These are phyloP conservation scores for Clanis bilineata DNA, from an alignment of 2,888 invertebrate species.

Conservation along the genomic window DNA sequence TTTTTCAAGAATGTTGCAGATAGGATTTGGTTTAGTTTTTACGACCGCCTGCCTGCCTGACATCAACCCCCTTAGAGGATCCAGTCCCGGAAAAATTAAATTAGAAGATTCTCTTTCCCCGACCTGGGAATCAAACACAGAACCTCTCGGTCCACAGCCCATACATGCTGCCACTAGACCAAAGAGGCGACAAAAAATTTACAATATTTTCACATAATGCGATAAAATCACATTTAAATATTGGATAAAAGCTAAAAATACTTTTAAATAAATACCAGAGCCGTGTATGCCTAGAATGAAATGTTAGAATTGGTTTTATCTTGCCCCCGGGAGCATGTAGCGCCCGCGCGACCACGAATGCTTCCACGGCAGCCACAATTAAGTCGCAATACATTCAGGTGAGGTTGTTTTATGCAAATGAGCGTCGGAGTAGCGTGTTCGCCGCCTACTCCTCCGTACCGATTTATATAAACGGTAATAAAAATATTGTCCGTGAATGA, in stretches of 20 bases:
- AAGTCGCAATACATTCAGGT: constrained; percentile 77
- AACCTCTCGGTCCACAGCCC: too few relatives aligned
- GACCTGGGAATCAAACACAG: too few relatives aligned
- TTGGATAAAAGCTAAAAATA: neutral
- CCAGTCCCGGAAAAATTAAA: too few relatives aligned
- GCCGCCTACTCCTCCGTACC: constrained; percentile 64
- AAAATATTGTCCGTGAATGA: constrained; percentile 25
- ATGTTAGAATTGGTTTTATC: constrained; percentile 68
- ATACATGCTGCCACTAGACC: too few relatives aligned
- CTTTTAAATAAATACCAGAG: neutral
- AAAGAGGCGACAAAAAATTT: too few relatives aligned
- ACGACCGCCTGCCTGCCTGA: too few relatives aligned
- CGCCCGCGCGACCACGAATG: constrained; percentile 58
- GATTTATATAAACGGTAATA: constrained; percentile 57
- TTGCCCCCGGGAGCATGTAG: constrained; percentile 57
- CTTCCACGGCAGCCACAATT: constrained; percentile 71
- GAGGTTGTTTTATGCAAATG: constrained; percentile 81
- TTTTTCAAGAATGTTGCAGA: too few relatives aligned
- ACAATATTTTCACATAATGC: too few relatives aligned
- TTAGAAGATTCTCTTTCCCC: too few relatives aligned
- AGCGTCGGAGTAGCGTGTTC: constrained; percentile 68
- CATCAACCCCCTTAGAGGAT: too few relatives aligned
- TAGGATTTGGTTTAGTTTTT: too few relatives aligned
- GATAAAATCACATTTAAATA: neutral
- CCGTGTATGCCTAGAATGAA: constrained; percentile 46